These are phyloP conservation scores for Eurois occulta DNA, from an alignment of 2,888 invertebrate species.

Conservation along the genomic window DNA sequence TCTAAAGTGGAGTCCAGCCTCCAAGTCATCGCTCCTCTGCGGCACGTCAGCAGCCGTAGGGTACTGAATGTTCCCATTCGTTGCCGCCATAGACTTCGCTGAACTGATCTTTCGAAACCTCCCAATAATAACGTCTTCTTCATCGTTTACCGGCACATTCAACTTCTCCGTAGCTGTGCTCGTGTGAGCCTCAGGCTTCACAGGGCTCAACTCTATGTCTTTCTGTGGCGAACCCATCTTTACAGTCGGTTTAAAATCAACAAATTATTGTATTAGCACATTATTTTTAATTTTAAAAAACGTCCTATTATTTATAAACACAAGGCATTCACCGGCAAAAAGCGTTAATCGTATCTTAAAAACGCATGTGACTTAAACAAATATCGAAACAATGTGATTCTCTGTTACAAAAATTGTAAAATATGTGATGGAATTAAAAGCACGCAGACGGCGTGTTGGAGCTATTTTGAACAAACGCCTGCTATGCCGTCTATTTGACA, in stretches of 20 bases:
- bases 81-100: constrained; percentile 89
- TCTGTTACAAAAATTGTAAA: constrained; percentile 55
- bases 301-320: constrained; percentile 15
- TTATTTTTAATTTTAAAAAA: constrained; percentile 36
- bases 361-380: background rate
- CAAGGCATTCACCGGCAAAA: constrained; percentile 8
- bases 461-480: constrained; percentile 43
- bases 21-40: constrained; percentile 79
- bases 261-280: constrained; percentile 49
- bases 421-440: constrained; percentile 13
- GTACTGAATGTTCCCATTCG: constrained; percentile 88
- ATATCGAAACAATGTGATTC: constrained; percentile 33
- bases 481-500: constrained; percentile 51
- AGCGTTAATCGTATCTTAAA: constrained; percentile 2
- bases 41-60: constrained; percentile 82
- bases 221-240: constrained; percentile 83
- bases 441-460: constrained; percentile 40
- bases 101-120: constrained; percentile 89
- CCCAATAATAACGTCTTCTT: constrained; percentile 88
- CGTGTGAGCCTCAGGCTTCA: constrained; percentile 75
- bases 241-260: constrained; percentile 20
- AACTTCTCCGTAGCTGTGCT: constrained; percentile 72
- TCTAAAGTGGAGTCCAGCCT: constrained; percentile 83
- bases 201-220: constrained; percentile 86
- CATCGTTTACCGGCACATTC: constrained; percentile 78